These are phyloP conservation scores for Melanaphis sacchari DNA, from an alignment of 1,140 invertebrate genomes.

Conservation along the genomic window DNA sequence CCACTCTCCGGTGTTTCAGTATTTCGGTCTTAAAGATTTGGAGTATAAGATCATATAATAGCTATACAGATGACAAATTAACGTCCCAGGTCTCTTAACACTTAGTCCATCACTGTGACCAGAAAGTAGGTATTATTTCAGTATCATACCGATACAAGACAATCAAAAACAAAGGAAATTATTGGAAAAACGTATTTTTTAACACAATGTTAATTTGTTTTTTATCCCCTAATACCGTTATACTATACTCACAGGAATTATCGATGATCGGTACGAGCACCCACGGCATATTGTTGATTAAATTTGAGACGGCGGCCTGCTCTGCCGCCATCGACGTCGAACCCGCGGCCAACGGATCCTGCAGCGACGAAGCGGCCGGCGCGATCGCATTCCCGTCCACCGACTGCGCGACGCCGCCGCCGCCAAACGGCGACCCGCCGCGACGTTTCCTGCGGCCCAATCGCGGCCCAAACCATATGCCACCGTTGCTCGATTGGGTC, in stretches of 20 bases:
- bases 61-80: too few species aligned
- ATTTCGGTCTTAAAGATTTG: too few species aligned
- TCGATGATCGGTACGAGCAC: slow-evolving; percentile 57
- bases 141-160: too few species aligned
- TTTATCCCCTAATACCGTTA: too few species aligned
- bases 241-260: slow-evolving; percentile 26
- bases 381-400: slow-evolving; percentile 16
- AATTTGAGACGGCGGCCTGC: background rate
- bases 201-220: too few species aligned
- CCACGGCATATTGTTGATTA: slow-evolving; percentile 48
- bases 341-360: slow-evolving; percentile 3
- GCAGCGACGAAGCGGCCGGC: background rate
- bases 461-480: slow-evolving; percentile 60
- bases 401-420: background rate
- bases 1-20: too few species aligned
- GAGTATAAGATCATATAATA: too few species aligned
- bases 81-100: too few species aligned
- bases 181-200: too few species aligned
- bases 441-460: slow-evolving; percentile 59
- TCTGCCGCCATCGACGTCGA: background rate
- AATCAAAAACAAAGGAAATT: too few species aligned
- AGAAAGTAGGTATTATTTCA: too few species aligned
- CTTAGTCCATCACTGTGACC: too few species aligned
- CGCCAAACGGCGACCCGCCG: background rate
- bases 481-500: slow-evolving; percentile 24